Base-by-base conservation (phyloP, 2,888 invertebrate genomes). In the Cylloceria caligata region DNA sequence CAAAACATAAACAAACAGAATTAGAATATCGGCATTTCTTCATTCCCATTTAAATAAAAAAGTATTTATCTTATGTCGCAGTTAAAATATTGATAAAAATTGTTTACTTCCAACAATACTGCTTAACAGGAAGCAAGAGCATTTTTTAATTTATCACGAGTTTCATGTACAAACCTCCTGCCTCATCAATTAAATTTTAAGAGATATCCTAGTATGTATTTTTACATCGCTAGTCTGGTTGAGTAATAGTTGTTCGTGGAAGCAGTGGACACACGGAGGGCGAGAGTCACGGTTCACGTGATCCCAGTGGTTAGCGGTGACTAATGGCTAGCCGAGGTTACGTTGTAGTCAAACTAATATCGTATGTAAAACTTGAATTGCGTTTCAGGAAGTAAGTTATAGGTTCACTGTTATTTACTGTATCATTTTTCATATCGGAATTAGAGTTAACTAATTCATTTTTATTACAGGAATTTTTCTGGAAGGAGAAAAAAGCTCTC, bases 151-250 rank as follows among this genome's bases (percentile, higher is more conserved):
- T 62, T 24, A 21, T 47, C 47, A 47, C 62, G 60, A 21, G 47
- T 34, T 47, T 36, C 34, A 21, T 30, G n/a, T 27, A 16, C 47
- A 5, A 27, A 60, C n/a, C 16, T 34, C 52, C 11, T n/a, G 52
- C 36, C 11, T 74, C 64, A 74, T 52, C 55, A 64, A 74, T 75
- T 75, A 57, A 67, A 45, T 52, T 67, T 57, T 39, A 42, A 65
- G 74, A 42, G 55, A 75, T 75, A 67, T 75, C 67, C 55, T 67
- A 30, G 55, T 27, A 67, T 34, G 74, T 75, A 75, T 67, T 75
- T 75, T 75, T 57, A 67, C 67, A 21, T 67, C 45, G 34, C 42
- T 34, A 11, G 34, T 7, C 42, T 34, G 19, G 69, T 55, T 36
- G 55, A 52, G 42, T 57, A 57, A 57, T 65, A 64, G 72, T 69